Base-by-base conservation (phyloP, 2,888 invertebrate genomes). In the Oscheius sp. region DNA sequence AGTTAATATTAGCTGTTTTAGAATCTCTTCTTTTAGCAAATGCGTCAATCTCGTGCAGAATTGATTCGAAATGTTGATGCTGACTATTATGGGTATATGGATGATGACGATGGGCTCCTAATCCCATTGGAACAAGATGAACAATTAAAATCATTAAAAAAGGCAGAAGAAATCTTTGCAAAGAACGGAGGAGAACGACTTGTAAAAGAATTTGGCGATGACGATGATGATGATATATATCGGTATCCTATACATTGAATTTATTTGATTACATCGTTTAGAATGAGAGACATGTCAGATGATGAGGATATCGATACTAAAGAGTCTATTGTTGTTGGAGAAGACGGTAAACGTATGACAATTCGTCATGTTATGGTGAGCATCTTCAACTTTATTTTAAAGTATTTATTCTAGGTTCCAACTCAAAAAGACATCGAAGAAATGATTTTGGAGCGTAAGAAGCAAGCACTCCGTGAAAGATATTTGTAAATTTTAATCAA, bases 1-100 rank as follows among this genome's bases (percentile, higher is more conserved):
- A 15, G 15, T 45, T 46, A 3, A 27, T 42, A 20, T 45, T 55
- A n/a, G 8, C 17, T 8, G 25, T 58, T 33, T 12, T 15, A 65
- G 6, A 17, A 34, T 53, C 0, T 15, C 91, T 37, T 20, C 2
- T 15, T 65, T 20, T 48, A 78, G 68, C 71, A 73, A 31, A 92
- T 93, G 15, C 90, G 95, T 27, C 94, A 95, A 88, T 95, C 95
- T 0, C 91, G 97, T 64, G 95, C 93, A 0, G 97, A 99, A 87
- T 90, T 99, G 61, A 96, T 97, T 96, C 92, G 94, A 81, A 93
- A 96, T 86, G 94, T 99, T 42, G 97, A 98, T 89, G 96, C 97
- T 0, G 95, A 96, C 88, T 98, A 98, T 89, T 99, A 98, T 88
- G 98, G 98, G 0, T 79, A 79, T 88, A 89, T 96, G 83, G 98